Evolutionary conservation across 2,797 vertebrate genomes (phyloP).

Genomic region (Anguilla obscura): DNA sequence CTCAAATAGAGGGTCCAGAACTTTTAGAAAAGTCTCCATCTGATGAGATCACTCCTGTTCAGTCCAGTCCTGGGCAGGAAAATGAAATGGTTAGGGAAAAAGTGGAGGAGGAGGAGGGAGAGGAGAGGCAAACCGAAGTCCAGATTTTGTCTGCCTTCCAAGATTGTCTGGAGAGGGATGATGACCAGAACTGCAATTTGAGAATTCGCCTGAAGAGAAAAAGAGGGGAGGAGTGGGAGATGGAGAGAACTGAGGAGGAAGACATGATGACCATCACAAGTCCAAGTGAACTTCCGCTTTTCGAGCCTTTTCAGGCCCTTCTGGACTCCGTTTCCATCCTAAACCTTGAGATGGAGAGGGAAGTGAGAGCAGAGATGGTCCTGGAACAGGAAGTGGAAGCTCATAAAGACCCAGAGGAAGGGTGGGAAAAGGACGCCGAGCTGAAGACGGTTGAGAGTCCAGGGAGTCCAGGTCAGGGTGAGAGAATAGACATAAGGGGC

Average conservation of each 20-base stretch:
- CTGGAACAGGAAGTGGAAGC: conserved; percentile 54
- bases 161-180: conserved; percentile 49
- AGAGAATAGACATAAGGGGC: conserved; percentile 15
- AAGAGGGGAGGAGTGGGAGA: conserved; percentile 73
- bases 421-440: conserved; percentile 58
- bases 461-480: neutral
- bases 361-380: conserved; percentile 60
- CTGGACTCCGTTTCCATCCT: conserved; percentile 74
- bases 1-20: conserved; percentile 4
- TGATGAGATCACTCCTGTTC: neutral
- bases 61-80: neutral
- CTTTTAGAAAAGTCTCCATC: neutral
- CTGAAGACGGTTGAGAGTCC: conserved; percentile 36
- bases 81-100: neutral
- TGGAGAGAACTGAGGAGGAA: conserved; percentile 58
- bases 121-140: conserved; percentile 26
- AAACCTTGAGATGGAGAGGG: conserved; percentile 75
- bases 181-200: conserved; percentile 59
- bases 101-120: neutral
- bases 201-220: conserved; percentile 74
- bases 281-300: conserved; percentile 41
- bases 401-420: conserved; percentile 55
- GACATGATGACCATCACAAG: conserved; percentile 49
- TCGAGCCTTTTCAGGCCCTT: conserved; percentile 75
- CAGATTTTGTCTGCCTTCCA: conserved; percentile 25